Percentiles rank a stretch among this genome's conserved stretches.
Evolutionary conservation across 2,113 vertebrate species (phyloP).

Genomic region (Sapajus apella): DNA sequence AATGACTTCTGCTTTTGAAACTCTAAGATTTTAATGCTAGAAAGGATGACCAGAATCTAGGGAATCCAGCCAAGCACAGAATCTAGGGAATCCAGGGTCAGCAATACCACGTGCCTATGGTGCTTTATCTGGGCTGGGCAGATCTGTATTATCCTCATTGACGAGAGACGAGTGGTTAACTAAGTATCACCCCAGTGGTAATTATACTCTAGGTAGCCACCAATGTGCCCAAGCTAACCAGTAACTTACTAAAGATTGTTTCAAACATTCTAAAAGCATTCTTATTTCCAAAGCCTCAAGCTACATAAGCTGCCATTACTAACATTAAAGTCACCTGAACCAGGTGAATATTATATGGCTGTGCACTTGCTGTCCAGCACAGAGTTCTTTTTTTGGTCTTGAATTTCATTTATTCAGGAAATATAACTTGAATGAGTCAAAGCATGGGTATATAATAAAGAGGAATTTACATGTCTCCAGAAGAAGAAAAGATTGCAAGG

Average conservation of each 20-base stretch:
- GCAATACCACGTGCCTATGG: neutral
- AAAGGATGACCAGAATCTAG: neutral
- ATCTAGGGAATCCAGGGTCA: neutral
- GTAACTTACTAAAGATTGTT: neutral
- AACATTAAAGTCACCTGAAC: neutral
- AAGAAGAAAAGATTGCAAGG: neutral
- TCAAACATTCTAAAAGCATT: neutral
- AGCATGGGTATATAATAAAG: neutral
- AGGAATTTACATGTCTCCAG: neutral
- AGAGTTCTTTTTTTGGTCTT: neutral
- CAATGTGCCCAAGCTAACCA: neutral
- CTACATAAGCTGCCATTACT: neutral
- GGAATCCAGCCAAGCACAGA: neutral
- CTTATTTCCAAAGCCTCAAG: neutral
- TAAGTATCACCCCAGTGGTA: neutral
- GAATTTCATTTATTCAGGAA: neutral
- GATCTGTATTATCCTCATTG: neutral
- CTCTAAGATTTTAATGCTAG: neutral
- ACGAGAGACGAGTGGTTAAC: neutral
- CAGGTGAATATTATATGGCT: neutral
- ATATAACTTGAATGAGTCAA: neutral
- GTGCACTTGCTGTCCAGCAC: neutral
- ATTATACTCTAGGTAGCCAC: neutral
- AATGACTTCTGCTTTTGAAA: constrained; percentile 7
- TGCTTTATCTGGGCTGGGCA: neutral